Percentiles rank a stretch among this genome's conserved stretches.
These are phyloP conservation scores for Eledone cirrhosa DNA, from an alignment of 2,888 invertebrate species.

Conservation along the genomic window DNA sequence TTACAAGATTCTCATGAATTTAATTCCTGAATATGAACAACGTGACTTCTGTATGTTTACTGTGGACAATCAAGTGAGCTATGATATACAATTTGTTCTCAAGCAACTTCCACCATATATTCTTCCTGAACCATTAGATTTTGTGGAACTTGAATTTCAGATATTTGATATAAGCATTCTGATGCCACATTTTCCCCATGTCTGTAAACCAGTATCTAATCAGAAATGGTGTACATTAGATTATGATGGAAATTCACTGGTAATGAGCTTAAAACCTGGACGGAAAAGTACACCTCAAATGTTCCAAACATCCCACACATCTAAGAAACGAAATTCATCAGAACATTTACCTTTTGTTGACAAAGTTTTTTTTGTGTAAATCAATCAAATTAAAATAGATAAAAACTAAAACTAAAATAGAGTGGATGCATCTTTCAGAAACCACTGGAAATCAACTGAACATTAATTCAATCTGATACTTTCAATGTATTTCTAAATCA, in stretches of 20 bases:
- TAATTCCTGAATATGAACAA: neutral
- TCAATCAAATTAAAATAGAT: too few relatives aligned
- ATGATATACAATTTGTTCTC: constrained; percentile 3
- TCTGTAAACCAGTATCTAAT: constrained; percentile 1
- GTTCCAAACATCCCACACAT: too few relatives aligned
- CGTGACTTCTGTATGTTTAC: constrained; percentile 17
- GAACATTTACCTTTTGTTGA: too few relatives aligned
- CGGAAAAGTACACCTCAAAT: too few relatives aligned
- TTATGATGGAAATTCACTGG: neutral
- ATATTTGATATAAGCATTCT: neutral
- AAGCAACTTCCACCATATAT: neutral
- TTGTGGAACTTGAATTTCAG: constrained; percentile 15
- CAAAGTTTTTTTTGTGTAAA: too few relatives aligned
- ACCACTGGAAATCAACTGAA: too few relatives aligned
- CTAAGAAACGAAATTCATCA: too few relatives aligned
- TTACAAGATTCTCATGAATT: neutral
- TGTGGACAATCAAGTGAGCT: neutral
- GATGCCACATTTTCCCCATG: neutral
- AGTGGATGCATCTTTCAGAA: too few relatives aligned
- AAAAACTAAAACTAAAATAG: too few relatives aligned
- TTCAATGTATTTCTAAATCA: too few relatives aligned
- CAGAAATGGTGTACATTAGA: constrained; percentile 11
- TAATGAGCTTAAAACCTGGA: neutral
- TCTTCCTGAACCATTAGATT: neutral
- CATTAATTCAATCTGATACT: too few relatives aligned